These are phyloP conservation scores for Tenthredo livida DNA, from an alignment of 2,888 invertebrate species.

Conservation along the genomic window DNA sequence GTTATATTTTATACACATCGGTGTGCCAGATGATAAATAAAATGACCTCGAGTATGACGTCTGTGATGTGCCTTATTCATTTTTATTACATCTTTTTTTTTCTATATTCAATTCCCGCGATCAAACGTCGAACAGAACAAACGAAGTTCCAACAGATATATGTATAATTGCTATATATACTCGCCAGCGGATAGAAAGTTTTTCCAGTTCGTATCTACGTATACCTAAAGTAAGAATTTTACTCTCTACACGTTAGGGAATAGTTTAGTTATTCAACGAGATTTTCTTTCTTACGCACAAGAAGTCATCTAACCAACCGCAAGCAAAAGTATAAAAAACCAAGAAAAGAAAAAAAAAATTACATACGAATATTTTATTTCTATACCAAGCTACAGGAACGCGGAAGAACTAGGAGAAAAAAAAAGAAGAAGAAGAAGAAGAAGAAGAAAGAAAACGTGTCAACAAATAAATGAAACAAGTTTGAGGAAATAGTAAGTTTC, in stretches of 20 bases:
- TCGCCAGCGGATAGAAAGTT: constrained; percentile 22
- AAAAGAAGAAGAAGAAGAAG: neutral
- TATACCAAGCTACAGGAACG: neutral
- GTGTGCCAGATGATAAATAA: neutral
- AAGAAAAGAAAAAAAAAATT: neutral
- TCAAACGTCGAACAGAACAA: neutral
- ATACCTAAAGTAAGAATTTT: neutral
- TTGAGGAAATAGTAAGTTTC: neutral
- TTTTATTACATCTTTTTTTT: neutral
- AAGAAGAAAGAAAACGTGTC: too few species aligned
- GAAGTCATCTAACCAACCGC: neutral
- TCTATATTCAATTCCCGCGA: neutral
- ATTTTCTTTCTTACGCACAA: neutral
- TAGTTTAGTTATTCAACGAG: constrained; percentile 1
- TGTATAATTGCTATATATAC: neutral
- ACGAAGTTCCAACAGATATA: neutral
- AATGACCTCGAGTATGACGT: neutral
- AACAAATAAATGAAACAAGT: too few species aligned
- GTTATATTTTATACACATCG: neutral
- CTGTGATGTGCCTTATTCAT: neutral
- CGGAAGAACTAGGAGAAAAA: neutral
- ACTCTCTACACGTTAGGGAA: constrained; percentile 16
- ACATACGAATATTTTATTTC: neutral
- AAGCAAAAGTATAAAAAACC: neutral
- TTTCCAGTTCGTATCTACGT: neutral